Conservation (phyloP, 2,797 vertebrate genomes). For the Acanthopagrus latus region DNA sequence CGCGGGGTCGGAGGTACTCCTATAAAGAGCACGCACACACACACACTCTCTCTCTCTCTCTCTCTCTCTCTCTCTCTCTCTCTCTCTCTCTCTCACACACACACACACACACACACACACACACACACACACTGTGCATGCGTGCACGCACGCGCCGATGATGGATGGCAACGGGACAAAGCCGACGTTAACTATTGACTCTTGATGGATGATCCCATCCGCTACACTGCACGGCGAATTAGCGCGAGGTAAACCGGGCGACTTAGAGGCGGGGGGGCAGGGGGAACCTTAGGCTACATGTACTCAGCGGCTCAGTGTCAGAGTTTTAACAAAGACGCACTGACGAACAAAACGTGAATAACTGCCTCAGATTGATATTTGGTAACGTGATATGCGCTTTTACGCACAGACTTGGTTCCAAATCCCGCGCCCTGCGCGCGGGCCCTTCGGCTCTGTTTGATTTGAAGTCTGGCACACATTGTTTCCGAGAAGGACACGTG, state of each 20-base stretch:
- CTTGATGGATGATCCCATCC: constrained; percentile 87
- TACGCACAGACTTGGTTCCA: constrained; percentile 52
- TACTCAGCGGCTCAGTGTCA: constrained; percentile 38
- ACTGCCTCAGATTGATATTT: constrained; percentile 36
- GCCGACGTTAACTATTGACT: constrained; percentile 88
- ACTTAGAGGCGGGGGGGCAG: constrained; percentile 25
- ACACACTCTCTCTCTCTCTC: no score
- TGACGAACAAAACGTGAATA: constrained; percentile 38
- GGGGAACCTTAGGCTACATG: constrained; percentile 1
- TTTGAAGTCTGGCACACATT: constrained; percentile 63
- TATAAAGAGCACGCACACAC: constrained; percentile 43
- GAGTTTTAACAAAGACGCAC: constrained; percentile 40
- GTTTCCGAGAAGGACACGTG: constrained; percentile 41
- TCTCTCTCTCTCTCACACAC: no score
- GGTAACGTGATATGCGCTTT: constrained; percentile 61
- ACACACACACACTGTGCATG: constrained; percentile 13
- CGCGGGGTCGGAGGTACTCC: constrained; percentile 68
- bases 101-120: no score
- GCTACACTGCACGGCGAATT: constrained; percentile 76
- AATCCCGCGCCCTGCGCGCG: constrained; percentile 19
- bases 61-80: no score
- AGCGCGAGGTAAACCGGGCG: constrained; percentile 74
- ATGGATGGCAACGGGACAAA: constrained; percentile 84
- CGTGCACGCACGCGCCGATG: constrained; percentile 64
- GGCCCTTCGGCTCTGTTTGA: constrained; percentile 50